Evolutionary conservation across 1,140 invertebrate species (phyloP), one percentile per base, ranked within the genome.

Genomic region (Grapholita molesta): DNA sequence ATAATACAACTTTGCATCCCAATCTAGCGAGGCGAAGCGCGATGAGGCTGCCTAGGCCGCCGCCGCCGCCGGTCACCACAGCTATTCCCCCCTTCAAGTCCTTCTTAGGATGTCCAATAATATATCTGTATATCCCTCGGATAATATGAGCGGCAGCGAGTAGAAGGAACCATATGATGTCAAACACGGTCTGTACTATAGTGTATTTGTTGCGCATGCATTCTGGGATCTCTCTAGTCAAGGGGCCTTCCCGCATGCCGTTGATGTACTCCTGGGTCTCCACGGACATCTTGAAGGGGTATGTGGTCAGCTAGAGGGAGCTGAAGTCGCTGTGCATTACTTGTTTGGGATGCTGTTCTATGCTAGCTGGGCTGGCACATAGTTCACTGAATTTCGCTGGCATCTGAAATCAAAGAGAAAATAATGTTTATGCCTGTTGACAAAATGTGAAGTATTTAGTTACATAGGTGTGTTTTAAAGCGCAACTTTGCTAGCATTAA

Each of bases 51-150:
- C 98, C 98, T 25, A 99, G 93, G 35, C 98, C 98, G 70, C 96
- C 96, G 28, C 97, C 98, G 25, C 96, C 97, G 9, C 98, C 98
- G 0, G 98, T 99, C 42, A 99, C 94, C 18, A 99, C 87, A 0
- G 96, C 96, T 23, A 98, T 92, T 82, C 97, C 95, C 15, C 94
- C 95, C 48, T 92, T 92, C 21, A 98, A 79, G 68, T 94, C 92
- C 79, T 94, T 94, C 78, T 93, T 89, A 9, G 89, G 86, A 30
- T 88, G 80, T 33, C 93, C 93, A 64, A 93, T 85, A 70, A 93
- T 87, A 28, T 86, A 82, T 68, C 89, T 92, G 70, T 92, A 93
- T 69, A 93, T 83, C 67, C 91, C 91, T 78, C 92, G 83, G 21
- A 93, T 74, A 21, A 93, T 93, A 69, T 93, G 88, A n/a, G 93